Conservation (phyloP, 2,888 invertebrate species). For the Stenodera caucasica region DNA sequence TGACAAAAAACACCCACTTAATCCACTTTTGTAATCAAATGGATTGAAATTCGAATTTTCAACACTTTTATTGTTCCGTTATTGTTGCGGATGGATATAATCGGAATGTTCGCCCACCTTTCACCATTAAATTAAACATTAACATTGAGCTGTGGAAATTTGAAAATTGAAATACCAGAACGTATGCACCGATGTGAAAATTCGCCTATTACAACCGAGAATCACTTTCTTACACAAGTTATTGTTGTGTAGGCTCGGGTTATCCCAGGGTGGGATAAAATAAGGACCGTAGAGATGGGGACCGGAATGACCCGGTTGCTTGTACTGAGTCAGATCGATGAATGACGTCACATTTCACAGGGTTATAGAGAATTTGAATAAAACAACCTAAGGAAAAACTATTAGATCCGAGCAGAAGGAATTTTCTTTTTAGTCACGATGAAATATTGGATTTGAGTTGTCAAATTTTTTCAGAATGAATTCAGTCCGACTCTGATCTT, state of each 20-base stretch:
- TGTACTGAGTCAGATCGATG: conserved; percentile 46
- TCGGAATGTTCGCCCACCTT: no score
- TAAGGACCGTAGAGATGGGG: conserved; percentile 31
- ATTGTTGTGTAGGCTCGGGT: conserved; percentile 45
- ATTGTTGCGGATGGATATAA: no score
- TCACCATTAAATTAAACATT: no score
- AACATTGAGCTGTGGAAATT: not conserved
- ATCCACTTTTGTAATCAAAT: not conserved
- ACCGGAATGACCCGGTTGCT: conserved; percentile 47
- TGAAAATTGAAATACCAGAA: conserved; percentile 1
- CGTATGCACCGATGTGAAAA: not conserved
- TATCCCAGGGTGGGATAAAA: conserved; percentile 32
- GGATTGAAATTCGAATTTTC: not conserved
- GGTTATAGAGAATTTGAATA: no score
- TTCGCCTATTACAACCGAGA: no score
- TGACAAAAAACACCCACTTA: conserved; percentile 3
- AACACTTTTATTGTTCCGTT: no score
- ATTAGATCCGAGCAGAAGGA: no score
- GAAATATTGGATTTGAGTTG: no score
- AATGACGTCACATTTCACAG: conserved; percentile 43
- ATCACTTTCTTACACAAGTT: conserved; percentile 39
- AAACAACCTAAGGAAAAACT: no score
- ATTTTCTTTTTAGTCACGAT: not conserved
- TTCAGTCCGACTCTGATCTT: conserved; percentile 19
- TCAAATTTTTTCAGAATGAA: not conserved